Percentiles rank a stretch among this genome's conserved stretches.
Conservation (phyloP, 2,888 invertebrate species). For the Leucophora obtusa region DNA sequence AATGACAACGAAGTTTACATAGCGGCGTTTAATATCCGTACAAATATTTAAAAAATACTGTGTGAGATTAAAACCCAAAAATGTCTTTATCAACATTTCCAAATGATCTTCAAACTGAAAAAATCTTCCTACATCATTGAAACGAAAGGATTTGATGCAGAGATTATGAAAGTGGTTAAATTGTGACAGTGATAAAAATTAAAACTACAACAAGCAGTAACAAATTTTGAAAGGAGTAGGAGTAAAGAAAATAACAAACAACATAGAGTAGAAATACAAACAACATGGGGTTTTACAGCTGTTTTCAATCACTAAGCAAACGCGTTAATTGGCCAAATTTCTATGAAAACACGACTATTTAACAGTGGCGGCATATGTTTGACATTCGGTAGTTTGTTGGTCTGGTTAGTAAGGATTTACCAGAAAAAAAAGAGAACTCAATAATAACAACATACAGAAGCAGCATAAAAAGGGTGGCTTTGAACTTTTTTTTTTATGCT, state of each 20-base stretch:
- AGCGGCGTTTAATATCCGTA: slow-evolving; percentile 69
- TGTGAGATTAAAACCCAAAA: slow-evolving; percentile 63
- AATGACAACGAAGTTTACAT: slow-evolving; percentile 48
- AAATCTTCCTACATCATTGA: slow-evolving; percentile 20
- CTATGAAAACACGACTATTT: slow-evolving; percentile 71
- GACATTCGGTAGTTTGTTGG: slow-evolving; percentile 46
- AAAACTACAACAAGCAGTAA: slow-evolving; percentile 11
- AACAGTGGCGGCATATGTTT: slow-evolving; percentile 53
- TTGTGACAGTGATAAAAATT: slow-evolving; percentile 56
- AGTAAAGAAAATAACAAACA: not conserved
- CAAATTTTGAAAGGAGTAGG: slow-evolving; percentile 11
- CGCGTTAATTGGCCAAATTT: slow-evolving; percentile 74
- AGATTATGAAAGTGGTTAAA: slow-evolving; percentile 54
- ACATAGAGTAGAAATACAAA: slow-evolving; percentile 21
- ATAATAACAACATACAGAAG: slow-evolving; percentile 11
- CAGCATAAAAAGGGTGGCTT: slow-evolving; percentile 44
- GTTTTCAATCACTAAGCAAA: slow-evolving; percentile 48
- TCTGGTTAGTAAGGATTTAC: slow-evolving; percentile 36
- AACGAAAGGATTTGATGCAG: slow-evolving; percentile 50
- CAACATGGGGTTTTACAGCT: slow-evolving; percentile 38
- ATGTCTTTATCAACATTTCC: slow-evolving; percentile 52
- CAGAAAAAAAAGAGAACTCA: slow-evolving; percentile 5
- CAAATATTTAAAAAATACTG: slow-evolving; percentile 72
- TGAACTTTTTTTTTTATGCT: slow-evolving; percentile 10
- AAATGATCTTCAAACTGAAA: slow-evolving; percentile 11